Evolutionary conservation across 2,797 vertebrate genomes (phyloP).

Genomic region (Sylvilagus floridanus): DNA sequence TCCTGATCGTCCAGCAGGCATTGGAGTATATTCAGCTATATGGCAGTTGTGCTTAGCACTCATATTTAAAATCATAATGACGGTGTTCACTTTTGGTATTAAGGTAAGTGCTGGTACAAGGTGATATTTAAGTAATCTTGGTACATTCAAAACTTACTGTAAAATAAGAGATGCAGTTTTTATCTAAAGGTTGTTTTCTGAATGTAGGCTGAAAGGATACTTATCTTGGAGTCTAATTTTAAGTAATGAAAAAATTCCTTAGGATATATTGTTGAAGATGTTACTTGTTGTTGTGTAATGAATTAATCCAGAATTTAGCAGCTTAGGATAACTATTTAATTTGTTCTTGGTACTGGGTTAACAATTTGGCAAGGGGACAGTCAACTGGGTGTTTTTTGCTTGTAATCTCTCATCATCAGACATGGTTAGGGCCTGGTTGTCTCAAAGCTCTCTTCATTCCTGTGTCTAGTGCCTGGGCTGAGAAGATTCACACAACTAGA

Average conservation of each 20-base stretch:
- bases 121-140: background rate
- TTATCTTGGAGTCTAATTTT: conserved; percentile 41
- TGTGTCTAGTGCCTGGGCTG: background rate
- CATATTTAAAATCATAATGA: conserved; percentile 99
- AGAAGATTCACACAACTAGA: background rate
- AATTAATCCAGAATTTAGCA: background rate
- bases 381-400: background rate
- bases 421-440: background rate
- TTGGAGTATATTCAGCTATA: conserved; percentile 97
- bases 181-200: conserved; percentile 10
- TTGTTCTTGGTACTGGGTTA: background rate
- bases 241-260: background rate
- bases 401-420: background rate
- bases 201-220: background rate
- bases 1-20: conserved; percentile 93
- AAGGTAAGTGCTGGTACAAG: conserved; percentile 90
- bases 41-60: conserved; percentile 99
- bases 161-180: conserved; percentile 26
- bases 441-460: background rate
- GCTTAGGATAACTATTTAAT: background rate
- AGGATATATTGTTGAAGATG: background rate
- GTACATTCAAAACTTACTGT: conserved; percentile 24
- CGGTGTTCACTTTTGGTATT: conserved; percentile 98
- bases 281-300: background rate
- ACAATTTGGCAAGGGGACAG: background rate